Base-by-base conservation (phyloP, 2,888 invertebrate species). In the Drosophila ezoana region DNA sequence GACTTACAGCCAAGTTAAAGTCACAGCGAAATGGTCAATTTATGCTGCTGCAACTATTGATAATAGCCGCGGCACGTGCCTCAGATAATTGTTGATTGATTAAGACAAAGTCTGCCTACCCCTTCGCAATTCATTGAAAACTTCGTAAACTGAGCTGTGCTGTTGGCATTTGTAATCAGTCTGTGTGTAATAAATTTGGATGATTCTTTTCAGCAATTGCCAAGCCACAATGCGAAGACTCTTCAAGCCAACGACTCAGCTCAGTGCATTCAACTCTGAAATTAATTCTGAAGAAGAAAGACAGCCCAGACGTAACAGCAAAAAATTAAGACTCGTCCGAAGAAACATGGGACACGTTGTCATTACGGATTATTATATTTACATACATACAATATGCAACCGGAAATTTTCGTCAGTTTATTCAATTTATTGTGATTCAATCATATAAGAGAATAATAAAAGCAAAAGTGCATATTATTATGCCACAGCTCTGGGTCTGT, bases 241-340 rank as follows among this genome's bases (percentile, higher is more conserved):
- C 60, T 28, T 38, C 11, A 35, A 67, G 73, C 57, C 57, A 67
- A 60, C 67, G 57, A 73, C 64, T 62, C 64, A 35, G 47, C n/a
- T 1, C 40, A 66, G 82, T 76, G 76, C 87, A 88, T 83, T 89
- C 89, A 83, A 76, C 88, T 85, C 57, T 45, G 43, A 59, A 74
- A 70, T 63, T 33, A 64, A 67, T 69, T 77, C 61, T 35, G 51
- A 66, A 23, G 23, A 53, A 59, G 53, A 43, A 45, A 41, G 48
- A 71, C 41, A 38, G n/a, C 20, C 40, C 16, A 40, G 8, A 9
- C 40, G 35, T 35, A 9, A 41, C 11, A 49, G 10, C 11, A 20
- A 48, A 38, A 23, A 13, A 47, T 23, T 20, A 18, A 48, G 52
- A 56, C 20, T 14, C 13, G 62, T 38, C 40, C 23, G 62, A 23